Evolutionary conservation across 1,140 invertebrate genomes (phyloP).

Genomic region (Atta colombica): DNA sequence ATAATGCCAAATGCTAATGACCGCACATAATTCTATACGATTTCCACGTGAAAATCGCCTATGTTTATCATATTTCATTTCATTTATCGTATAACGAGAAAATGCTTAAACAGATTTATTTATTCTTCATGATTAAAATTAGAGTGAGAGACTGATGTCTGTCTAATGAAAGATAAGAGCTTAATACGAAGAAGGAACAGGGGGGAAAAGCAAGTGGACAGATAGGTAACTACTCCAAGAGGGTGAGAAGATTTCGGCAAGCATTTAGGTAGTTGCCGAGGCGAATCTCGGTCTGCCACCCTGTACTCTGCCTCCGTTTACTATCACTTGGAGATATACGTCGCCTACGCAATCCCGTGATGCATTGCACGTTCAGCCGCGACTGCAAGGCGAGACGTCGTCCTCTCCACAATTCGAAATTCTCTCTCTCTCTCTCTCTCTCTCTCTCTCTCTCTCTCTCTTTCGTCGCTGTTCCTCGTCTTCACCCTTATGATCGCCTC

Average conservation of each 20-base stretch:
- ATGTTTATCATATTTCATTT: constrained; percentile 50
- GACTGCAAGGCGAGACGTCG: constrained; percentile 75
- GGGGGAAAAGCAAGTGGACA: not conserved
- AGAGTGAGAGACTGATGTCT: constrained; percentile 8
- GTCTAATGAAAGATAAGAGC: constrained; percentile 27
- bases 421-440: constrained; percentile 9
- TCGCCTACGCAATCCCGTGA: constrained; percentile 82
- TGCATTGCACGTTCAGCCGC: constrained; percentile 81
- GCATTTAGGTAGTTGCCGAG: constrained; percentile 69
- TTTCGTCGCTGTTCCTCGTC: constrained; percentile 10
- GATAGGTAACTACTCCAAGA: constrained; percentile 2
- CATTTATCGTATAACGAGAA: constrained; percentile 9
- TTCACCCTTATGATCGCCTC: constrained; percentile 44
- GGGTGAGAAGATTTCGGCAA: constrained; percentile 70
- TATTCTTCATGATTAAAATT: constrained; percentile 37
- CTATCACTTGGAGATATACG: constrained; percentile 81
- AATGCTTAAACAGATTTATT: constrained; percentile 50
- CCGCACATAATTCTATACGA: constrained; percentile 45
- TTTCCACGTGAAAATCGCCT: constrained; percentile 40
- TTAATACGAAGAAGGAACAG: not conserved
- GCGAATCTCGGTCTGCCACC: constrained; percentile 49
- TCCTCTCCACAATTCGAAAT: constrained; percentile 67
- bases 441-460: not conserved
- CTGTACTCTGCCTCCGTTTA: constrained; percentile 58
- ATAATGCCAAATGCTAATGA: constrained; percentile 62